Percentiles rank a stretch among this genome's conserved stretches.
Conservation (phyloP, 2,113 vertebrate genomes). For the Dromas ardeola region DNA sequence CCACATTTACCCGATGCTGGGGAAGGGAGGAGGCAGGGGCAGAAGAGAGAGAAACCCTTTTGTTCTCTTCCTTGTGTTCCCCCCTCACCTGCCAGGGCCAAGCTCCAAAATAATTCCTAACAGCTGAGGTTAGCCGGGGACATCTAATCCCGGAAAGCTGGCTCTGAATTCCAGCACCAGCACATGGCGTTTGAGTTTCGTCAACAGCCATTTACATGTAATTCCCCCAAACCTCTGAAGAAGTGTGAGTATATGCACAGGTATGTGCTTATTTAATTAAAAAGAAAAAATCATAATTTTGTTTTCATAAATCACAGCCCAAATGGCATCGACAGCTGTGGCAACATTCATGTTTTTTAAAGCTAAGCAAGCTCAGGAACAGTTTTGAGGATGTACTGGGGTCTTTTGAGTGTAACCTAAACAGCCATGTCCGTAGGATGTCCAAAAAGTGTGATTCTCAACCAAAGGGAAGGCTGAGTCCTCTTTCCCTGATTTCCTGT, state of each 20-base stretch:
- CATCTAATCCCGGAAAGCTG: conserved; percentile 51
- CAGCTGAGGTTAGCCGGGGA: conserved; percentile 52
- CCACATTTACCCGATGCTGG: not conserved
- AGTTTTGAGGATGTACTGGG: not conserved
- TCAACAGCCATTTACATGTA: not conserved
- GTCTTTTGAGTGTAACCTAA: not conserved
- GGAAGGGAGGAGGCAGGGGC: not conserved
- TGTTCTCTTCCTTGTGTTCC: conserved; percentile 45
- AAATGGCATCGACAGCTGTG: not conserved
- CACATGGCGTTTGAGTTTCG: not conserved
- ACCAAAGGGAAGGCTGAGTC: not conserved
- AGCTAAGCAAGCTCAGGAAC: not conserved
- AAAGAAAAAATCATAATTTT: not conserved
- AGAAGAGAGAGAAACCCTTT: conserved; percentile 43
- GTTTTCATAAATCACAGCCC: not conserved
- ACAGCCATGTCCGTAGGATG: not conserved
- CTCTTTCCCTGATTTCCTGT: not conserved
- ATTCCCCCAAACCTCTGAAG: not conserved
- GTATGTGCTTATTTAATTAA: not conserved
- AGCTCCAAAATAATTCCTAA: conserved; percentile 50
- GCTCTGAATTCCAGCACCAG: conserved; percentile 32
- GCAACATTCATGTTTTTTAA: not conserved
- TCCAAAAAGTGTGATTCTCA: not conserved
- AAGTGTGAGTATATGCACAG: not conserved
- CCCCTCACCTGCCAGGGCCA: conserved; percentile 41